Percentiles rank a stretch among this genome's conserved stretches.
Conservation (phyloP, 2,797 vertebrate species). For the Onychomys torridus region DNA sequence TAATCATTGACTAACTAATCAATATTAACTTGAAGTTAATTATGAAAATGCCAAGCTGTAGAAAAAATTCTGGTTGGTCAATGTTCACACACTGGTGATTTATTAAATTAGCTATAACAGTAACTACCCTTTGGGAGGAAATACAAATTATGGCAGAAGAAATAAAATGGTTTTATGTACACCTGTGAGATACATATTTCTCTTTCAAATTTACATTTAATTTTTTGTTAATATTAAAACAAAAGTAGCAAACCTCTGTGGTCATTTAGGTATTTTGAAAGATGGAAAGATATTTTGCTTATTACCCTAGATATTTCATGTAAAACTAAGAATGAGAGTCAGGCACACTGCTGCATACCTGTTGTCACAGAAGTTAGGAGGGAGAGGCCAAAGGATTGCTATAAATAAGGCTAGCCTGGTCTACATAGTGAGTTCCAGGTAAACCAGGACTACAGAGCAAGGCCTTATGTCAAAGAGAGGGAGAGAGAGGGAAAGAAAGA, state of each 20-base stretch:
- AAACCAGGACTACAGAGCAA: not conserved
- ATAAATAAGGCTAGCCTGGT: not conserved
- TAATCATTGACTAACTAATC: not conserved
- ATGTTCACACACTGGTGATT: slow-evolving; percentile 12
- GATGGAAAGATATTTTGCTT: not conserved
- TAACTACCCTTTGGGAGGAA: slow-evolving; percentile 13
- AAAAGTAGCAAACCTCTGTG: slow-evolving; percentile 26
- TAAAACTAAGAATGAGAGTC: not conserved
- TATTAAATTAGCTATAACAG: slow-evolving; percentile 29
- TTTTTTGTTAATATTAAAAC: not conserved
- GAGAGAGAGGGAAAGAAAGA: not conserved
- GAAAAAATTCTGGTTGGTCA: not conserved
- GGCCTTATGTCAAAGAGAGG: not conserved
- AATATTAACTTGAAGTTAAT: slow-evolving; percentile 3
- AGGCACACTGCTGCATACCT: not conserved
- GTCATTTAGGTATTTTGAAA: slow-evolving; percentile 31
- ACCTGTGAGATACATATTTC: slow-evolving; percentile 17
- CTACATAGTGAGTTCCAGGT: not conserved
- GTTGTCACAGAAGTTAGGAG: not conserved
- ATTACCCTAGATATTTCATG: not conserved
- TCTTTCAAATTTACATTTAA: slow-evolving; percentile 55
- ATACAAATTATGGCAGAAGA: not conserved
- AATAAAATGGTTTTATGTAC: not conserved
- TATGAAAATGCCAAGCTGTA: slow-evolving; percentile 32
- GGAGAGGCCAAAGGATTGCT: not conserved